Conservation (phyloP, 1,140 invertebrate species). For the Papilio dardanus region DNA sequence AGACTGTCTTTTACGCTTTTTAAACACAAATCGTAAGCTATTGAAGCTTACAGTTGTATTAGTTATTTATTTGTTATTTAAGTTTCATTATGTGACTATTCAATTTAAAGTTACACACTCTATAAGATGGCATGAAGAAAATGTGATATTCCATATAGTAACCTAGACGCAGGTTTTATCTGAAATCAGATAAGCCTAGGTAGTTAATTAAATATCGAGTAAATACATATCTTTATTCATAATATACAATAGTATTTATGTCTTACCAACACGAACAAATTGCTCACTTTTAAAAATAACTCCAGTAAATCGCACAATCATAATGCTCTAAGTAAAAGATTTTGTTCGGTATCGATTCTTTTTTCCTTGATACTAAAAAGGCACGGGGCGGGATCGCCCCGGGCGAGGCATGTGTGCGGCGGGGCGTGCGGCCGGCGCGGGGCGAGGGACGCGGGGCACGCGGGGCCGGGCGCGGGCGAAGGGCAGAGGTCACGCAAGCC, state of each 20-base stretch:
- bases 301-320: constrained; percentile 41
- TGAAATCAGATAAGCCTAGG: neutral
- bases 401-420: constrained; percentile 62
- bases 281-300: constrained; percentile 22
- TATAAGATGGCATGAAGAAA: no score
- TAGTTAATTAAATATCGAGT: neutral
- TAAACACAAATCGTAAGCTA: neutral
- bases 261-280: neutral
- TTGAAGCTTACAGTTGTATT: neutral
- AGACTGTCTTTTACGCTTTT: constrained; percentile 17
- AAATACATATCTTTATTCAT: neutral
- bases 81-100: neutral
- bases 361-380: constrained; percentile 69
- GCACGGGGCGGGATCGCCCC: constrained; percentile 70
- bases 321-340: constrained; percentile 44
- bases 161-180: neutral
- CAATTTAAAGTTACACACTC: no score
- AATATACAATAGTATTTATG: neutral
- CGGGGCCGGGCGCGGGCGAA: constrained; percentile 55
- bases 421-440: constrained; percentile 20
- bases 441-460: neutral
- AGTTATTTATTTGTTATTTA: neutral
- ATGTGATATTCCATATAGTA: neutral
- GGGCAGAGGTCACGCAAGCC: constrained; percentile 74
- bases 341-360: constrained; percentile 62